These are phyloP conservation scores for Takifugu ocellatus DNA, from an alignment of 2,797 vertebrate species.

Conservation along the genomic window DNA sequence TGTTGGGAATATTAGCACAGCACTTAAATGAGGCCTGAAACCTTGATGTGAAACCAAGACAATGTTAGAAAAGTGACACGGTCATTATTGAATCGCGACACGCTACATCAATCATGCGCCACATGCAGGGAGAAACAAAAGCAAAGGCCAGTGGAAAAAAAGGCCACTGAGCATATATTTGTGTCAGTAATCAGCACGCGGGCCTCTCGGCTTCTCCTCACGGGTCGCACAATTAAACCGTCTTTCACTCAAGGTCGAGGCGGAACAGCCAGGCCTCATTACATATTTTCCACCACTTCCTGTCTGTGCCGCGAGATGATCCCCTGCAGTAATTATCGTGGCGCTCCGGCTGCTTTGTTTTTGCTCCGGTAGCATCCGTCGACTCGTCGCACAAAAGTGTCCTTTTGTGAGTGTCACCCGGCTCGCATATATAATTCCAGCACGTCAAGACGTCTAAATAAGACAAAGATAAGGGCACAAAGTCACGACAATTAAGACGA, in stretches of 20 bases:
- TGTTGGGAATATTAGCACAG: conserved; percentile 26
- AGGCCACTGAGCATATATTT: conserved; percentile 43
- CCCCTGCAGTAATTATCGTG: conserved; percentile 49
- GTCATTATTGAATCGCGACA: conserved; percentile 51
- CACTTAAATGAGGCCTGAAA: conserved; percentile 31
- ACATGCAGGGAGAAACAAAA: conserved; percentile 31
- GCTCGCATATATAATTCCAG: conserved; percentile 1
- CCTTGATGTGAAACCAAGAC: conserved; percentile 28
- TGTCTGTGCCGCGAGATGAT: conserved; percentile 50
- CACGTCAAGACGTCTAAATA: conserved; percentile 13
- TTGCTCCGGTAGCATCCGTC: not conserved
- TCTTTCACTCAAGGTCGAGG: conserved; percentile 74
- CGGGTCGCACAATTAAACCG: conserved; percentile 65
- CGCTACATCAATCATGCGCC: conserved; percentile 47
- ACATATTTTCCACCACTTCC: conserved; percentile 64
- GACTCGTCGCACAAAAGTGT: conserved; percentile 22
- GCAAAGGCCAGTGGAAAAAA: conserved; percentile 49
- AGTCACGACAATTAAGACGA: conserved; percentile 32
- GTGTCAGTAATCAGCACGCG: conserved; percentile 57
- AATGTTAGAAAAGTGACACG: conserved; percentile 37
- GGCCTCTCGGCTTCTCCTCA: conserved; percentile 50
- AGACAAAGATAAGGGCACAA: conserved; percentile 13
- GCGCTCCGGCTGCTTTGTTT: conserved; percentile 27
- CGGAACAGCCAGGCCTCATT: conserved; percentile 60
- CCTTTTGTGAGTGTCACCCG: not conserved